Evolutionary conservation across 2,113 vertebrate genomes (phyloP).

Genomic region (Illadopsis cleaveri): DNA sequence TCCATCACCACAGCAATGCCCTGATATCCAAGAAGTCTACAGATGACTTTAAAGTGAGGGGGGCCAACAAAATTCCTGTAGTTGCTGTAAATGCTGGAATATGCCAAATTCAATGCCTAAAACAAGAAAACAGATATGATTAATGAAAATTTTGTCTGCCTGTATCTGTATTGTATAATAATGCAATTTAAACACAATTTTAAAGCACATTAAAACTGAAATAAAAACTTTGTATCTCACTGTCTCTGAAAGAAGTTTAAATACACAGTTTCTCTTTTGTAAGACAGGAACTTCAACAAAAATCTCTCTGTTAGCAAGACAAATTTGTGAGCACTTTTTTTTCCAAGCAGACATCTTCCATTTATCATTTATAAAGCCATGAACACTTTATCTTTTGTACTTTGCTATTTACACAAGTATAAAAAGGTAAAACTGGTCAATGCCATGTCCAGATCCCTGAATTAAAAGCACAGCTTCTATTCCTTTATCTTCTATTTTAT

Average conservation of each 20-base stretch:
- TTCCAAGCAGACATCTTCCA: neutral
- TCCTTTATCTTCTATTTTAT: neutral
- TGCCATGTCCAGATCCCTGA: neutral
- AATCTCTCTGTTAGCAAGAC: neutral
- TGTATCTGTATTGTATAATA: neutral
- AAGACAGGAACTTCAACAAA: neutral
- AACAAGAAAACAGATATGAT: neutral
- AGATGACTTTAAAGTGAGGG: slow-evolving; percentile 87
- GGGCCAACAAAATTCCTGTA: slow-evolving; percentile 88
- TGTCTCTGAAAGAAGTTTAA: neutral
- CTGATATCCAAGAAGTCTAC: slow-evolving; percentile 87
- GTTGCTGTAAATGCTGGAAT: slow-evolving; percentile 87
- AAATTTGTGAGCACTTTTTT: neutral
- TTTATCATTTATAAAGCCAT: neutral
- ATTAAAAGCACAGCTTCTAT: neutral
- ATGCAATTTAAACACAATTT: neutral
- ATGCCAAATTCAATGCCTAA: slow-evolving; percentile 86
- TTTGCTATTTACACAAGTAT: neutral
- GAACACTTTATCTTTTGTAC: neutral
- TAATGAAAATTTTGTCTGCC: neutral
- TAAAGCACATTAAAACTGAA: neutral
- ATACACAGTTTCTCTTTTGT: neutral
- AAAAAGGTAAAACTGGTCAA: neutral
- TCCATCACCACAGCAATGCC: slow-evolving; percentile 92
- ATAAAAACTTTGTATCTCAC: neutral